phyloP scores from a whole-genome alignment of 2,797 vertebrate genomes.

The Smutsia temminckii region DNA sequence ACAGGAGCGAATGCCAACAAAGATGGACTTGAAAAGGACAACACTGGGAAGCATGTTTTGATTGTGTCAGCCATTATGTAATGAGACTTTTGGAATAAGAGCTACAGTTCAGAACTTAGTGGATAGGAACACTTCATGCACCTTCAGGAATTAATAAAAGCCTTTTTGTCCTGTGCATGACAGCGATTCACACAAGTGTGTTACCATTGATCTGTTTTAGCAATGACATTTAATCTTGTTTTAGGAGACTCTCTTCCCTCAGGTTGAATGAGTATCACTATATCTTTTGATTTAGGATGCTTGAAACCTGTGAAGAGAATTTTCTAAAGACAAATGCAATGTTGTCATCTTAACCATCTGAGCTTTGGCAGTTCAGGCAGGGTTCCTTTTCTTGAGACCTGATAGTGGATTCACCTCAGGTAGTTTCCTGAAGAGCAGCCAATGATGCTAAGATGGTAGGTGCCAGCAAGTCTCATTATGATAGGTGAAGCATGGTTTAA shows the following conservation, averaged over 20 bases:
- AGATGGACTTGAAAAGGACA: not conserved
- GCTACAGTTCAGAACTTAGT: not conserved
- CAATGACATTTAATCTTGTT: slow-evolving; percentile 44
- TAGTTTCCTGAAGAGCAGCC: not conserved
- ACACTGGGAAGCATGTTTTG: not conserved
- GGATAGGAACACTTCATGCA: not conserved
- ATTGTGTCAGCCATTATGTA: not conserved
- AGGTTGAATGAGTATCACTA: slow-evolving; percentile 17
- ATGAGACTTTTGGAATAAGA: not conserved
- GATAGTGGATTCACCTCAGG: not conserved
- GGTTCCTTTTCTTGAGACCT: not conserved
- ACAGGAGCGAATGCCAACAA: not conserved
- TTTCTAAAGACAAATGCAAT: not conserved
- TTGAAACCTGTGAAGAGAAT: not conserved
- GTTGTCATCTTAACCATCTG: not conserved
- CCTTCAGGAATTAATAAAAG: not conserved
- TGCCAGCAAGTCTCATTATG: not conserved
- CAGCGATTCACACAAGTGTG: slow-evolving; percentile 6
- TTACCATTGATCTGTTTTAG: slow-evolving; percentile 40
- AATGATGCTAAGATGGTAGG: not conserved
- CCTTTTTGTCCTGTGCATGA: not conserved
- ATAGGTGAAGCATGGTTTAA: not conserved
- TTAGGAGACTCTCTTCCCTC: slow-evolving; percentile 10
- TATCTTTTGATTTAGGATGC: slow-evolving; percentile 26
- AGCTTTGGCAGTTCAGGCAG: not conserved